Evolutionary conservation across 2,888 invertebrate species (phyloP).

Genomic region (Lamproptera curius): DNA sequence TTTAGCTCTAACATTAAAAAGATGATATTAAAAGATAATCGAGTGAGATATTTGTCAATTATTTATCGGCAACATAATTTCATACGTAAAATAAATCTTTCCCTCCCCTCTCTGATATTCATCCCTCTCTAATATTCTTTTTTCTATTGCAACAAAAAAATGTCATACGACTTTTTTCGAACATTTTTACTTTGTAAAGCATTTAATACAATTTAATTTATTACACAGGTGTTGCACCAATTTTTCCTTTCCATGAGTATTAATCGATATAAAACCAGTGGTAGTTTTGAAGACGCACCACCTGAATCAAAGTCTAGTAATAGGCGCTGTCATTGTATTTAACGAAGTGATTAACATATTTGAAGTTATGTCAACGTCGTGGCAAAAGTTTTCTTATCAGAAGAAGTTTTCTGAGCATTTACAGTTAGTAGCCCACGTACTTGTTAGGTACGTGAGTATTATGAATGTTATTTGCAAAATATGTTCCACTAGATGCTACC

Average conservation of each 20-base stretch:
- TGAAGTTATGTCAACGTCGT: conserved; percentile 30
- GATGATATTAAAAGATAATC: conserved; percentile 48
- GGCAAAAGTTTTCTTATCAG: conserved; percentile 72
- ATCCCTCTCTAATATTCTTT: too few relatives aligned
- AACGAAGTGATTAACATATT: conserved; percentile 65
- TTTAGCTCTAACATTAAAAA: conserved; percentile 39
- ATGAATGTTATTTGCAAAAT: too few relatives aligned
- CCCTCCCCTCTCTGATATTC: too few relatives aligned
- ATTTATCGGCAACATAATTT: conserved; percentile 81
- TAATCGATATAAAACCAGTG: conserved; percentile 81
- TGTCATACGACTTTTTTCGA: too few relatives aligned
- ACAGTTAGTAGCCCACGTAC: conserved; percentile 80
- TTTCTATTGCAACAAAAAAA: too few relatives aligned
- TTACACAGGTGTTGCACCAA: conserved; percentile 31
- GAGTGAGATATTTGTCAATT: conserved; percentile 79
- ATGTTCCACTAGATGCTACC: too few relatives aligned
- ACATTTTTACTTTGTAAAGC: too few relatives aligned
- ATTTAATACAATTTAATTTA: too few relatives aligned
- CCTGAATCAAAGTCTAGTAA: conserved; percentile 52
- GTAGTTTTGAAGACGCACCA: conserved; percentile 68
- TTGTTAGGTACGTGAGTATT: conserved; percentile 66
- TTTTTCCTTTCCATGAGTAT: conserved; percentile 53
- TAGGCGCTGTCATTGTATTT: conserved; percentile 76
- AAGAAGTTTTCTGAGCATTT: conserved; percentile 76
- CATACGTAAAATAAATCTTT: too few relatives aligned